phyloP scores from a whole-genome alignment of 2,888 invertebrate species.

The Sipha maydis region DNA sequence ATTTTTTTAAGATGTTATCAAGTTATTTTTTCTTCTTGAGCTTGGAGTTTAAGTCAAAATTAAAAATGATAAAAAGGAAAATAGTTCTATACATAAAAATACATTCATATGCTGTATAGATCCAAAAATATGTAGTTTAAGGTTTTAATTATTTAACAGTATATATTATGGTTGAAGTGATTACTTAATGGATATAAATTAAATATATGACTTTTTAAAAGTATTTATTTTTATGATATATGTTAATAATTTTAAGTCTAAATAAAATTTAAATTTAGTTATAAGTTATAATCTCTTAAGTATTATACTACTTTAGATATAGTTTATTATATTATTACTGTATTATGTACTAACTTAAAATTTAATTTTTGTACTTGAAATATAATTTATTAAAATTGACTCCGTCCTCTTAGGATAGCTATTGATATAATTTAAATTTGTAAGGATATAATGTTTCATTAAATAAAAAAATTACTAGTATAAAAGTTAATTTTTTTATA shows the following conservation, averaged over 20 bases:
- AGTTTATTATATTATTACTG: no score
- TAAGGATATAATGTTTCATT: not conserved
- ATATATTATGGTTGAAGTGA: no score
- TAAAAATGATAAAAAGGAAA: no score
- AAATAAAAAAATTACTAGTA: not conserved
- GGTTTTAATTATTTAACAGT: no score
- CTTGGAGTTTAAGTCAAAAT: no score
- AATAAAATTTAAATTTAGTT: not conserved
- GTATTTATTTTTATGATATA: not conserved
- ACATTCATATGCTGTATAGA: no score
- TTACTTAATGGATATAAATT: no score
- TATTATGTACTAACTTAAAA: no score
- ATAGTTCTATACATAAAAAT: not conserved
- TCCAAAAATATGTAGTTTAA: no score
- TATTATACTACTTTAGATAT: not conserved
- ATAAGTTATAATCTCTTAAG: not conserved
- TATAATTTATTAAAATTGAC: not conserved
- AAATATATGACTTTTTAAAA: not conserved
- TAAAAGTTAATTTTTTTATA: no score
- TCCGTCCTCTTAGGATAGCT: not conserved
- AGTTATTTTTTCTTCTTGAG: no score
- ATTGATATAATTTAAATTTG: not conserved
- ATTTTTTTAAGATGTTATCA: no score
- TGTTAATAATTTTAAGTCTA: not conserved
- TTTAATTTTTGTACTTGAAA: not conserved